These are phyloP conservation scores for Microcebus ravelobensis DNA, from an alignment of 2,113 vertebrate genomes.

Conservation along the genomic window DNA sequence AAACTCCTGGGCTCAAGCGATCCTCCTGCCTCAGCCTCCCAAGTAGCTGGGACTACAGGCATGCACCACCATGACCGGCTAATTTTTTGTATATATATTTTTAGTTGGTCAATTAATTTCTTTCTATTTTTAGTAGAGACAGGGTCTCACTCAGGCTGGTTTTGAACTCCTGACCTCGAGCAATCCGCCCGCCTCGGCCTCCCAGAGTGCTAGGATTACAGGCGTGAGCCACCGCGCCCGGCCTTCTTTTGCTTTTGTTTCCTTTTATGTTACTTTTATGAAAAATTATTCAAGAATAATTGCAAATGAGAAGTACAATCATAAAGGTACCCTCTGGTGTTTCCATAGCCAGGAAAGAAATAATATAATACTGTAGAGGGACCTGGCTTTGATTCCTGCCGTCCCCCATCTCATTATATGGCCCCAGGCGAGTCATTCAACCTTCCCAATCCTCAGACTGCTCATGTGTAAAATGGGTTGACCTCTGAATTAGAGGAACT, in stretches of 20 bases:
- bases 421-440: background rate
- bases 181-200: too few relatives aligned
- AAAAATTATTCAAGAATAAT: conserved; percentile 41
- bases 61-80: too few relatives aligned
- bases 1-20: too few relatives aligned
- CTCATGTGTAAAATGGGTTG: background rate
- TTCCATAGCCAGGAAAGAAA: background rate
- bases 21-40: too few relatives aligned
- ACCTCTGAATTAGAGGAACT: conserved; percentile 32
- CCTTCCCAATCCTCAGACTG: background rate
- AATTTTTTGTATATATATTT: too few relatives aligned
- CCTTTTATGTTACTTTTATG: conserved; percentile 1
- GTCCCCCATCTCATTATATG: background rate
- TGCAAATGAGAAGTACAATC: background rate
- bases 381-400: background rate
- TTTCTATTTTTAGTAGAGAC: too few relatives aligned
- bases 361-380: rapidly evolving
- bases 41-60: too few relatives aligned
- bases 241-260: background rate
- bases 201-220: too few relatives aligned
- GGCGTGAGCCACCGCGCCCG: too few relatives aligned
- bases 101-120: too few relatives aligned
- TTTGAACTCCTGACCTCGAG: too few relatives aligned
- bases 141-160: too few relatives aligned
- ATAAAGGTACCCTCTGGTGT: background rate